Percentiles rank a stretch among this genome's conserved stretches.
phyloP scores from a whole-genome alignment of 2,113 vertebrate species.

The Zosterops hypoxanthus region DNA sequence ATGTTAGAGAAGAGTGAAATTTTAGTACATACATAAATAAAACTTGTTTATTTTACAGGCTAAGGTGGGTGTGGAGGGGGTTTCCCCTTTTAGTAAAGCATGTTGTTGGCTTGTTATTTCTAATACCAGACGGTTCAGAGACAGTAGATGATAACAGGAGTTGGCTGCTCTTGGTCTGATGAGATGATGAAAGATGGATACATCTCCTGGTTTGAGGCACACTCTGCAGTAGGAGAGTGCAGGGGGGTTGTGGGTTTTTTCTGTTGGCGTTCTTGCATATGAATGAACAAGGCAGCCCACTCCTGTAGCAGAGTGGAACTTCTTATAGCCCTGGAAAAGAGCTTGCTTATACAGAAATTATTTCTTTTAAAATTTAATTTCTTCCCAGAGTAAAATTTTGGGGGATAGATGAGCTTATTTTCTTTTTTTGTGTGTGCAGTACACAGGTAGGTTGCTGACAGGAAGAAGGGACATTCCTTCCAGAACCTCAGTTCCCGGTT shows the following conservation, averaged over 20 bases:
- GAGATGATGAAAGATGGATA: neutral
- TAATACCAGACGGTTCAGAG: slow-evolving; percentile 49
- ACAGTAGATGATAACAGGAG: slow-evolving; percentile 22
- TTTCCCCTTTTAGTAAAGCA: slow-evolving; percentile 31
- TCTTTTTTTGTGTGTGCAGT: neutral
- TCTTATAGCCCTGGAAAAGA: slow-evolving; percentile 24
- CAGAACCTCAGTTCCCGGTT: neutral
- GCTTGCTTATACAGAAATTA: slow-evolving; percentile 13
- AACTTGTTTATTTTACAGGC: slow-evolving; percentile 57
- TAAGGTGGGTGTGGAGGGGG: slow-evolving; percentile 63
- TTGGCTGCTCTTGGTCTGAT: slow-evolving; percentile 27
- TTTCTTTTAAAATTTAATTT: slow-evolving; percentile 13
- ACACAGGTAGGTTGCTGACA: slow-evolving; percentile 77
- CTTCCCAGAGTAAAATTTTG: slow-evolving; percentile 47
- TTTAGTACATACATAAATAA: slow-evolving; percentile 61
- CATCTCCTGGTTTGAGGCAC: neutral
- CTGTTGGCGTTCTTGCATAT: neutral
- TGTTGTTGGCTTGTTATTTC: slow-evolving; percentile 43
- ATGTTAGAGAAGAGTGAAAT: slow-evolving; percentile 55
- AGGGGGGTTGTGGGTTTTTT: neutral
- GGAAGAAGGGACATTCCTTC: slow-evolving; percentile 15
- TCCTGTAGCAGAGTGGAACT: slow-evolving; percentile 18
- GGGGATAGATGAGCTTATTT: neutral
- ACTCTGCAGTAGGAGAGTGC: neutral
- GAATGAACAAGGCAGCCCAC: slow-evolving; percentile 40